These are phyloP conservation scores for Osmoderma eremita DNA, from an alignment of 2,888 invertebrate species.

Conservation along the genomic window DNA sequence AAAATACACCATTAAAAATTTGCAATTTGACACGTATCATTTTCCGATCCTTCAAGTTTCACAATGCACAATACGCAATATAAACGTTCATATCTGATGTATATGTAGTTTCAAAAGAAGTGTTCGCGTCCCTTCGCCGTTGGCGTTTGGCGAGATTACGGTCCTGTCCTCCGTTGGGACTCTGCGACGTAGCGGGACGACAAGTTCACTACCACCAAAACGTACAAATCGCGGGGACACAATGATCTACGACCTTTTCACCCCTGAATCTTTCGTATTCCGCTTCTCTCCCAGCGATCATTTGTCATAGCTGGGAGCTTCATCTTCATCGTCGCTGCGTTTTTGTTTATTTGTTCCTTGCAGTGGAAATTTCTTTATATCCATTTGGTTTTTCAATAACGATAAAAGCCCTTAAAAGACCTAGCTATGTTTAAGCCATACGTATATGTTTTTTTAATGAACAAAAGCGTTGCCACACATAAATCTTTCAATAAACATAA, in stretches of 20 bases:
- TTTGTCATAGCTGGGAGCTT: slow-evolving; percentile 43
- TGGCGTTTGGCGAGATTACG: slow-evolving; percentile 4
- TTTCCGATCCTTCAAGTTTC: no score
- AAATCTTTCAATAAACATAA: slow-evolving; percentile 26
- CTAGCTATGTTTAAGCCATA: no score
- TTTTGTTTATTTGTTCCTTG: slow-evolving; percentile 6
- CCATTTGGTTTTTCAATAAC: no score
- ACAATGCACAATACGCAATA: no score
- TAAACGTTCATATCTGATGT: no score
- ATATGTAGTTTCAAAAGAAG: not conserved
- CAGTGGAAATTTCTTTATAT: no score
- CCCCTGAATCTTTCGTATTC: slow-evolving; percentile 47
- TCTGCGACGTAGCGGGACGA: slow-evolving; percentile 40
- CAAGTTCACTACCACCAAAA: slow-evolving; percentile 51
- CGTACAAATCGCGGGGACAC: slow-evolving; percentile 53
- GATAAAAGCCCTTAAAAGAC: no score
- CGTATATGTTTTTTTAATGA: no score
- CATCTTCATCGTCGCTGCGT: slow-evolving; percentile 34
- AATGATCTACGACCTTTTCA: slow-evolving; percentile 49
- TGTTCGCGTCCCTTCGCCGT: not conserved
- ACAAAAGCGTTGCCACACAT: not conserved
- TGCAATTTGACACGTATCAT: no score
- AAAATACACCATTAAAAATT: no score
- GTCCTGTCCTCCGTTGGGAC: slow-evolving; percentile 43
- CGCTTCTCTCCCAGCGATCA: slow-evolving; percentile 44